These are phyloP conservation scores for Atethmia centrago DNA, from an alignment of 2,888 invertebrate species.

Conservation along the genomic window DNA sequence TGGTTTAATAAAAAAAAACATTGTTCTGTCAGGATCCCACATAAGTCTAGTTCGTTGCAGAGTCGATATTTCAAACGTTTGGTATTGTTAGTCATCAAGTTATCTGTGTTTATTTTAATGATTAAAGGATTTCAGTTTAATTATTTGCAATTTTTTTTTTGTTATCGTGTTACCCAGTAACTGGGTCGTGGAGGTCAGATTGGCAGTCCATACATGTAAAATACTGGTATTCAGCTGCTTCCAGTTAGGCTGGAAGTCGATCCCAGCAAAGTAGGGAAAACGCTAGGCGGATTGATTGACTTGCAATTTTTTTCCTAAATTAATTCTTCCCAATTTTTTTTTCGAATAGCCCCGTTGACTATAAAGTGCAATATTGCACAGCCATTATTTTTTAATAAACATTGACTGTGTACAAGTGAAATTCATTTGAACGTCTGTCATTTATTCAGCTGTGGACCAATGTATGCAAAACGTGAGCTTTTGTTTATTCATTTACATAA, in stretches of 20 bases:
- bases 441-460: slow-evolving; percentile 68
- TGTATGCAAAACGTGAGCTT: slow-evolving; percentile 48
- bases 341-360: slow-evolving; percentile 32
- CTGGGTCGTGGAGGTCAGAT: no score
- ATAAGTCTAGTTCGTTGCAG: neutral
- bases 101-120: neutral
- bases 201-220: no score
- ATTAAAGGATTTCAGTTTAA: neutral
- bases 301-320: neutral
- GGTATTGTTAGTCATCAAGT: neutral
- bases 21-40: neutral
- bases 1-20: neutral
- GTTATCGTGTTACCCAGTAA: neutral
- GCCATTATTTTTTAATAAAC: slow-evolving; percentile 36
- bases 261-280: no score
- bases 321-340: neutral
- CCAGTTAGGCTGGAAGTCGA: no score
- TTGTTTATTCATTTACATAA: slow-evolving; percentile 57
- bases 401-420: slow-evolving; percentile 35
- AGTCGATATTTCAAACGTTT: neutral
- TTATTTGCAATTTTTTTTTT: neutral
- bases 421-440: slow-evolving; percentile 63
- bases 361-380: slow-evolving; percentile 33
- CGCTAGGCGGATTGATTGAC: no score
- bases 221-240: no score